Evolutionary conservation across 2,888 invertebrate species (phyloP), one percentile per base, ranked within the genome.

Genomic region (Acleris emargana): DNA sequence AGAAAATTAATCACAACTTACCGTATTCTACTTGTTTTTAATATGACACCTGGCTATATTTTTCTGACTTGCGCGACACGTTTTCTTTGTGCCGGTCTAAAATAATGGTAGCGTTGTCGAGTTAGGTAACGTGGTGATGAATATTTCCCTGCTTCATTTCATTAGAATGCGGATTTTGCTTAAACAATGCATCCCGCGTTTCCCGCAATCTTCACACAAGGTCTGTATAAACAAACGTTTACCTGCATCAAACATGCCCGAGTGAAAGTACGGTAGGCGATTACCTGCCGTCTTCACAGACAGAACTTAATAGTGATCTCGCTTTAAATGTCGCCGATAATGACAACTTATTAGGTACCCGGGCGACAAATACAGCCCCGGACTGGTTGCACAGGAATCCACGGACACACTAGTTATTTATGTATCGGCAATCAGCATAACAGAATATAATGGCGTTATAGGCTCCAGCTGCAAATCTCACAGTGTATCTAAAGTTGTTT

Each of bases 141-240:
- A 60, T 68, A 67, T 73, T 75, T 72, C 73, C 72, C 72, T 71
- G 67, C 72, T 75, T 77, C 80, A 78, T 81, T 78, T 78, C 81
- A 79, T 81, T 78, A 78, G 72, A 75, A 78, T 76, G 73, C 76
- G 77, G 79, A 82, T 84, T 84, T 76, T 81, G 75, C 76, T 76
- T 70, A 71, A 75, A 87, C 87, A 88, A 88, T 87, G 79, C 80
- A 73, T 83, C 83, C 81, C 85, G 83, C 76, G 71, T 76, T 73
- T 77, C 75, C 75, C 78, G 69, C 82, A 82, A 81, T 81, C 81
- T 80, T 79, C 70, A 71, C 76, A 76, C 76, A 73, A 77, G 79
- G 76, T 77, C 71, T 67, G 74, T 73, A 64, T 64, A 64, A 64
- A 78, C 74, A 72, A 73, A 75, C 81, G 84, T 84, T 85, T 81